Evolutionary conservation across 2,797 vertebrate genomes (phyloP), one percentile per base, ranked within the genome.

Genomic region (Chelon labrosus): DNA sequence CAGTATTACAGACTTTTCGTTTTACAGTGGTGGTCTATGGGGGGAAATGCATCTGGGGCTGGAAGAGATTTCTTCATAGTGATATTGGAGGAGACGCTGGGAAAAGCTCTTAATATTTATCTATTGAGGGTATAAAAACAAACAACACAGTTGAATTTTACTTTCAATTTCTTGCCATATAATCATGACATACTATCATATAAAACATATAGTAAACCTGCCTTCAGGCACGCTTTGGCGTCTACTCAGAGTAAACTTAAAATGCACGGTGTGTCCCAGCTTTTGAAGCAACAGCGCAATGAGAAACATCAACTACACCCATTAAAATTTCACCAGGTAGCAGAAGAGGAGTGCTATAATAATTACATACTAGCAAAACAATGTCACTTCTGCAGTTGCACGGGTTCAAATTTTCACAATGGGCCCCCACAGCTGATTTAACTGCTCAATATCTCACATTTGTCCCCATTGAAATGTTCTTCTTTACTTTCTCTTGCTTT

Each of bases 311-410:
- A 68, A 11, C 25, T n/a, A 46, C 16, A 47, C 44, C n/a, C 4
- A 70, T 64, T 60, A 41, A 60, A 44, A 19, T 55, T 14, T 57
- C 41, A 59, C 31, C 38, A 41, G 6, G 10, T 63, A 49, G 10
- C 49, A n/a, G 64, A 35, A 70, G 1, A 57, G 35, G 22, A 60
- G 10, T 0, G 38, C 31, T 16, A 35, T 38, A 25, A 61, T 39
- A n/a, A 52, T 47, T 4, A 25, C 25, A 53, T 16, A 53, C 25
- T n/a, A 38, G 11, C 14, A 58, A 39, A 1, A 66, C 1, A 64
- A 50, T 65, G 27, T 71, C 35, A 60, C n/a, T 52, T 49, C 14
- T 31, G 22, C 5, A 31, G 27, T 63, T 5, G 22, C 5, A 52
- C 12, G 31, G 7, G 54, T 38, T 51, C 35, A 54, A n/a, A 65